Evolutionary conservation across 1,140 invertebrate genomes (phyloP).

Genomic region (Pseudachorutes palmiensis): DNA sequence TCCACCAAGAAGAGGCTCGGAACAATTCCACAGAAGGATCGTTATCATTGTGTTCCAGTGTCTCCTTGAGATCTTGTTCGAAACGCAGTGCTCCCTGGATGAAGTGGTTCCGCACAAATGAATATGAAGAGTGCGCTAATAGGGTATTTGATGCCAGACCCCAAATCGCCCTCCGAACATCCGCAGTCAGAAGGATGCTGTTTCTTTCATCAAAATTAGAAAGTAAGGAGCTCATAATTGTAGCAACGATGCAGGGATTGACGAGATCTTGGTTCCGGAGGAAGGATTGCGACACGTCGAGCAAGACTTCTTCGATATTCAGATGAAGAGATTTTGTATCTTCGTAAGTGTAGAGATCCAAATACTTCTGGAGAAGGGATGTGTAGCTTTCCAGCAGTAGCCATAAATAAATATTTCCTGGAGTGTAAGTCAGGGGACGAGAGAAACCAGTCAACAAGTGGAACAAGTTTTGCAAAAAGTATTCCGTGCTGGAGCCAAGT

Average conservation of each 20-base stretch:
- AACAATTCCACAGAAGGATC: background rate
- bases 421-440: constrained; percentile 17
- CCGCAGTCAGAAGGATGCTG: constrained; percentile 18
- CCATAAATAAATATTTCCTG: constrained; percentile 24
- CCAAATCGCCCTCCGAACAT: constrained; percentile 21
- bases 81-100: constrained; percentile 12
- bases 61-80: constrained; percentile 9
- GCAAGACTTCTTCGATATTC: constrained; percentile 29
- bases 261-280: constrained; percentile 13
- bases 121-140: background rate
- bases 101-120: constrained; percentile 17
- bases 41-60: background rate
- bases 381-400: constrained; percentile 21
- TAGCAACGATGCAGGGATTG: constrained; percentile 9
- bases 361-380: constrained; percentile 21
- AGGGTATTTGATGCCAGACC: constrained; percentile 16
- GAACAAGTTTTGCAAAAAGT: constrained; percentile 25
- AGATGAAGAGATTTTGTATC: constrained; percentile 19
- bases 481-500: constrained; percentile 16
- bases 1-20: constrained; percentile 3
- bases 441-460: constrained; percentile 28
- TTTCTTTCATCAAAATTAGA: constrained; percentile 18
- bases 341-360: constrained; percentile 21
- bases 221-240: constrained; percentile 11
- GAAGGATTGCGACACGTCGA: constrained; percentile 25